Conservation (phyloP, 1,140 invertebrate species). For the Pseudomyrmex pallidus region DNA sequence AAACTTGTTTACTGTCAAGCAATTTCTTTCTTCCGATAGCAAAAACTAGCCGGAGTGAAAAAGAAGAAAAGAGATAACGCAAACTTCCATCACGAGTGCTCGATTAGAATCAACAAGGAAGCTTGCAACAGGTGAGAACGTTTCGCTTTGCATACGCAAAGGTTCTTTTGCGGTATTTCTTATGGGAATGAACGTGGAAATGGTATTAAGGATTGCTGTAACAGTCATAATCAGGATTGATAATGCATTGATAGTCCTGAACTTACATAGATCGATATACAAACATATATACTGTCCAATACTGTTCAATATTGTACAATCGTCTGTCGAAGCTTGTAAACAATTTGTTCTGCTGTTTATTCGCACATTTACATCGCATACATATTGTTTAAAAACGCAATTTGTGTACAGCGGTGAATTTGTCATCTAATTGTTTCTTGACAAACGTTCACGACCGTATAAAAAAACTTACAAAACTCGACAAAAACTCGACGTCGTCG, state of each 20-base stretch:
- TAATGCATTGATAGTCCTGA: background rate
- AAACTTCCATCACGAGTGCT: conserved; percentile 61
- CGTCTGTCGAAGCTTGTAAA: too few relatives aligned
- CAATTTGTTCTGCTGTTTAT: too few relatives aligned
- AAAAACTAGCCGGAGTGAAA: background rate
- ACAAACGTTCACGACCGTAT: background rate
- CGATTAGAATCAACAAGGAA: conserved; percentile 72
- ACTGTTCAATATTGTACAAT: too few relatives aligned
- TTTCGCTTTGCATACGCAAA: conserved; percentile 59
- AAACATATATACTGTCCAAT: background rate
- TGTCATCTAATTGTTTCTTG: too few relatives aligned
- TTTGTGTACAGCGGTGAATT: too few relatives aligned
- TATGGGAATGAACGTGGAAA: background rate
- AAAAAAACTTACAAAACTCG: conserved; percentile 14
- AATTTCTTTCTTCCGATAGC: conserved; percentile 19
- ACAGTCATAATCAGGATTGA: background rate
- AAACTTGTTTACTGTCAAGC: background rate
- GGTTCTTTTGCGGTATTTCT: conserved; percentile 52
- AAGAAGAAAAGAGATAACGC: conserved; percentile 49
- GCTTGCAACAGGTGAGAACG: conserved; percentile 69
- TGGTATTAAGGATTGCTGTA: background rate
- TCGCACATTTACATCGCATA: too few relatives aligned
- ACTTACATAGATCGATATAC: background rate
- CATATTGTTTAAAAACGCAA: too few relatives aligned
- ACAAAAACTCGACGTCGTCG: background rate